These are phyloP conservation scores for Apantesis nais DNA, from an alignment of 2,888 invertebrate genomes.

Conservation along the genomic window DNA sequence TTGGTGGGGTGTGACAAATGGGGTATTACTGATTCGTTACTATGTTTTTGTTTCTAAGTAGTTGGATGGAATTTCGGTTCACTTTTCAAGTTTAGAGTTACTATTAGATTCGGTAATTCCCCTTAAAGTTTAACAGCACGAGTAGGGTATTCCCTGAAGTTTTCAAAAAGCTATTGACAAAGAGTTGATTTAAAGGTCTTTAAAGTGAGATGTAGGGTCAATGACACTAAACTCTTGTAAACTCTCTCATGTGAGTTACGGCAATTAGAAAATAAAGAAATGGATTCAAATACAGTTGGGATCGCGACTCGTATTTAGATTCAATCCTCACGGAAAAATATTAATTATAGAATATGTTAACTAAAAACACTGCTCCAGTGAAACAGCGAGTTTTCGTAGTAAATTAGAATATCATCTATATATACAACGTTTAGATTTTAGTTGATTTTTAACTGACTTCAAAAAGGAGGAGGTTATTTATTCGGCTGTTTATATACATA, in stretches of 20 bases:
- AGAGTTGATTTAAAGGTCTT: not conserved
- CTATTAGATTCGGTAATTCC: not conserved
- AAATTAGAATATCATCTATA: too few relatives aligned
- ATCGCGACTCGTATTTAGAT: too few relatives aligned
- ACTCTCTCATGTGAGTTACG: not conserved
- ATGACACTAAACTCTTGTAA: not conserved
- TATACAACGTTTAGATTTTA: too few relatives aligned
- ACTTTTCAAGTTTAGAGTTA: not conserved
- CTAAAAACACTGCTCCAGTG: too few relatives aligned
- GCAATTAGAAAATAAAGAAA: too few relatives aligned
- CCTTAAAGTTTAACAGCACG: not conserved
- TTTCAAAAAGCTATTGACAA: not conserved
- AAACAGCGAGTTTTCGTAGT: too few relatives aligned
- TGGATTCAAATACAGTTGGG: too few relatives aligned
- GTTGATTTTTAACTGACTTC: too few relatives aligned
- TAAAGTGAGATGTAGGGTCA: not conserved
- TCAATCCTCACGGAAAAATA: too few relatives aligned
- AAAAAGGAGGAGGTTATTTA: too few relatives aligned
- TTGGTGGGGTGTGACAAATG: conserved; percentile 27
- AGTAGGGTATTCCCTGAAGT: not conserved
- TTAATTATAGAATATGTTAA: too few relatives aligned
- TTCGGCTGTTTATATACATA: too few relatives aligned
- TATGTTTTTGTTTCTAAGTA: conserved; percentile 11
- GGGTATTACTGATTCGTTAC: conserved; percentile 22
- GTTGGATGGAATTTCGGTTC: not conserved